Base-by-base conservation (phyloP, 2,113 vertebrate genomes). In the Ammodytes dubius region DNA sequence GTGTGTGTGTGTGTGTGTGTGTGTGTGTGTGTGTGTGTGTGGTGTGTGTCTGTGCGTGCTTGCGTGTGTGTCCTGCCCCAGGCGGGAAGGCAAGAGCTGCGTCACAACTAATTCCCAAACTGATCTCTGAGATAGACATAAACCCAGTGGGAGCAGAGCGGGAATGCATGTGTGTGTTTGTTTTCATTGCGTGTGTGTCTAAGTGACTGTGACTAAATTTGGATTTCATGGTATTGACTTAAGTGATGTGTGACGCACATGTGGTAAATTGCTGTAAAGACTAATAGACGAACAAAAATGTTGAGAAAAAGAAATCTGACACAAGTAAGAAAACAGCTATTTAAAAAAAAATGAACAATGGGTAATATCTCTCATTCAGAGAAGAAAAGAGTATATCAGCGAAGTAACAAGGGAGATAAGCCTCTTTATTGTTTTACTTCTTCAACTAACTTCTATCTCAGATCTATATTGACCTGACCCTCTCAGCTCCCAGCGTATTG, bases 71-170 rank as follows among this genome's bases (percentile, higher is more conserved):
- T 52, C 70, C 4, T 15, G 58, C 63, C 64, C 17, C 1, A 1
- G 72, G 71, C 66, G 14, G 37, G 69, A 37, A 79, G 74, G 27
- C 71, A 70, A 15, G 52, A 82, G 53, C 54, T 85, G 81, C 61
- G 59, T 88, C 82, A 86, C 39, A 65, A 67, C 58, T 80, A 75
- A 86, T 84, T 89, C 83, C 61, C 42, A 73, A 76, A 83, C 74
- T 77, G 81, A 87, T 89, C 54, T 77, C 70, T 66, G 82, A 82
- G 72, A 88, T 59, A 67, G 46, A 82, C 59, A 75, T 69, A 74
- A 81, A 68, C 45, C 79, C 78, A 13, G 27, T 19, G 61, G 64
- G 46, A 50, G 15, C 27, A 53, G 42, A 66, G 10, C 27, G 17
- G 37, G 65, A 74, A 46, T 65, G 60, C 11, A 27, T 39, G 49